phyloP scores from a whole-genome alignment of 2,888 invertebrate species.

The Tuta absoluta region DNA sequence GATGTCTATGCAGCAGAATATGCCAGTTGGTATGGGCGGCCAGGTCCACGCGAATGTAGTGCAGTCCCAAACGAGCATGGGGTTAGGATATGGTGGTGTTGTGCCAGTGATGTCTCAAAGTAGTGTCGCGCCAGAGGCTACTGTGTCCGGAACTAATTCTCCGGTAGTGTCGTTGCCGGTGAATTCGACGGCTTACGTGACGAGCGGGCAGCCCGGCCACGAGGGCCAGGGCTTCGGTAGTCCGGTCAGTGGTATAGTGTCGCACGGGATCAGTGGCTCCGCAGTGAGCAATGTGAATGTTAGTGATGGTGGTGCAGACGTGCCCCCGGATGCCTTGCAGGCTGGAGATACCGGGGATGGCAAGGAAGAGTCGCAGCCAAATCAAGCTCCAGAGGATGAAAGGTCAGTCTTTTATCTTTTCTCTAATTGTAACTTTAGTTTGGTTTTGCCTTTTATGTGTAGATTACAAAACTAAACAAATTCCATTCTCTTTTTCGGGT shows the following conservation, averaged over 20 bases:
- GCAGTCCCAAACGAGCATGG: constrained; percentile 77
- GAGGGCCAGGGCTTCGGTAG: constrained; percentile 78
- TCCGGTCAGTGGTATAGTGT: constrained; percentile 77
- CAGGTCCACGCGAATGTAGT: constrained; percentile 73
- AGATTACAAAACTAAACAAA: no score
- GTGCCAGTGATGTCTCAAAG: constrained; percentile 79
- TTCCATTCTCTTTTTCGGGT: no score
- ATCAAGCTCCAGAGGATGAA: constrained; percentile 72
- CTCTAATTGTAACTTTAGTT: no score
- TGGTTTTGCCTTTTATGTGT: no score
- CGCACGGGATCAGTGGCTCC: constrained; percentile 71
- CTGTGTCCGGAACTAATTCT: constrained; percentile 77
- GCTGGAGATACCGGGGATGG: constrained; percentile 68
- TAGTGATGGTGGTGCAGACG: constrained; percentile 74
- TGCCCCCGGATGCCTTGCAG: constrained; percentile 60
- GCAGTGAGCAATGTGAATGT: constrained; percentile 75
- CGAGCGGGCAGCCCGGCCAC: constrained; percentile 63
- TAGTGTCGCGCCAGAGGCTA: constrained; percentile 67
- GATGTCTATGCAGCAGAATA: constrained; percentile 76
- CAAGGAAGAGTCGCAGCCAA: constrained; percentile 68
- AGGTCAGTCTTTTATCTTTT: constrained; percentile 57
- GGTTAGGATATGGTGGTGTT: constrained; percentile 67
- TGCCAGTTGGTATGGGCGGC: constrained; percentile 74
- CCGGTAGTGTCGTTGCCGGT: constrained; percentile 77
- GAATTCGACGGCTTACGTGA: constrained; percentile 65